Evolutionary conservation across 2,888 invertebrate genomes (phyloP), one percentile per base, ranked within the genome.

Genomic region (Drosophila infuscata): DNA sequence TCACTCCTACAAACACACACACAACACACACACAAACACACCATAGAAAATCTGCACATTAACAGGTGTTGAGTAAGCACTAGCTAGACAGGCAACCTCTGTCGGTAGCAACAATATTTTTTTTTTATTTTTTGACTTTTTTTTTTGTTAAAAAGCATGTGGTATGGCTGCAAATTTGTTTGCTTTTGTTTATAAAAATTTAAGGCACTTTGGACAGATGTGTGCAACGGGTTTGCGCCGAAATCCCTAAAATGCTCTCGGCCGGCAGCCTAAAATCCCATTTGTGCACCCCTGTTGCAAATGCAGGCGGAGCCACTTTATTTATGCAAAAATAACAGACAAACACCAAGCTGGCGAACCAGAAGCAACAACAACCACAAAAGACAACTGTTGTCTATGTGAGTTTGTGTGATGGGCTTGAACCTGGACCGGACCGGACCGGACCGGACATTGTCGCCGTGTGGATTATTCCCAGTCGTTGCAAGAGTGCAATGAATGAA

Each of bases 31-130:
- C 66, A 53, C 6, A 11, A 43, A 38, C 58, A 25, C 11, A 30
- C 53, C 11, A 38, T 46, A 1, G 46, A 46, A 76, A 72, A 65
- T 71, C 73, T 65, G 84, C 78, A 90, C 85, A 90, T 85, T 89
- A 90, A 88, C 86, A 91, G 90, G 86, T 86, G 86, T 86, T 91
- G 86, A 89, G 90, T 90, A 90, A 90, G 89, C 89, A 71, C 73
- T 73, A 66, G 36, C 62, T 52, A 74, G 70, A 70, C 71, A 68
- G 52, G 58, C 65, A 60, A 64, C 63, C 25, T 33, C 64, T 58
- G 52, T 35, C 38, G n/a, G 35, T 48, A 38, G 66, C 70, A 64
- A 65, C 69, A 77, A 67, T 71, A 62, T 68, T 68, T 76, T 70
- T 69, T 63, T 38, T n/a, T 41, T 41, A 0, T 49, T n/a, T 52